Evolutionary conservation across 2,113 vertebrate genomes (phyloP).

Genomic region (Laticauda laticaudata): DNA sequence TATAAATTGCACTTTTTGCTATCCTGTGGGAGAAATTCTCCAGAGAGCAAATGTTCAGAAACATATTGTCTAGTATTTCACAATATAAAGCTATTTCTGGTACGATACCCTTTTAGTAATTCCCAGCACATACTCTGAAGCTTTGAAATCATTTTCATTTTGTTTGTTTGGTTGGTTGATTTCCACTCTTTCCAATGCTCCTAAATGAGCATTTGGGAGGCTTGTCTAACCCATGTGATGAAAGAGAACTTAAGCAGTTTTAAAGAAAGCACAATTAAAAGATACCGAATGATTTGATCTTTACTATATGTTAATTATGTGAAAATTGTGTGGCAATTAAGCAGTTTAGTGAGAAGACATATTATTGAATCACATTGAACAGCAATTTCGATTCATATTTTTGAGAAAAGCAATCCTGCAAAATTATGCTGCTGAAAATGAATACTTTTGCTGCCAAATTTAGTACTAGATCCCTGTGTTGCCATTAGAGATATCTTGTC

Average conservation of each 20-base stretch:
- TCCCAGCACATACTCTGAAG: neutral
- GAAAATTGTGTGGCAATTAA: neutral
- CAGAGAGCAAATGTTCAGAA: neutral
- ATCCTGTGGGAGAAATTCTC: neutral
- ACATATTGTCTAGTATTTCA: neutral
- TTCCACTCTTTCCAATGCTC: neutral
- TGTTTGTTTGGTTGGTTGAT: neutral
- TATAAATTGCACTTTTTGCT: constrained; percentile 24
- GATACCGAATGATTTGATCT: neutral
- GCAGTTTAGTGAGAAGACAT: neutral
- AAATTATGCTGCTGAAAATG: neutral
- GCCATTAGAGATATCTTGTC: neutral
- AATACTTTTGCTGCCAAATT: neutral
- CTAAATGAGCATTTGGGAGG: fast-evolving
- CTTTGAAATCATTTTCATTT: neutral
- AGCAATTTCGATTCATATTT: neutral
- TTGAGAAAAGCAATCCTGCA: neutral
- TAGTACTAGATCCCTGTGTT: neutral
- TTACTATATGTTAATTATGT: neutral
- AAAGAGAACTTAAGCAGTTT: neutral
- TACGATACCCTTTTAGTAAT: neutral
- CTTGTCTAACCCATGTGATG: neutral
- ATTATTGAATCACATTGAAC: neutral
- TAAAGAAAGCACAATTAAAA: neutral
- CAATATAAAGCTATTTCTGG: constrained; percentile 3